Conservation (phyloP, 2,888 invertebrate genomes). For the Lobophora halterata region DNA sequence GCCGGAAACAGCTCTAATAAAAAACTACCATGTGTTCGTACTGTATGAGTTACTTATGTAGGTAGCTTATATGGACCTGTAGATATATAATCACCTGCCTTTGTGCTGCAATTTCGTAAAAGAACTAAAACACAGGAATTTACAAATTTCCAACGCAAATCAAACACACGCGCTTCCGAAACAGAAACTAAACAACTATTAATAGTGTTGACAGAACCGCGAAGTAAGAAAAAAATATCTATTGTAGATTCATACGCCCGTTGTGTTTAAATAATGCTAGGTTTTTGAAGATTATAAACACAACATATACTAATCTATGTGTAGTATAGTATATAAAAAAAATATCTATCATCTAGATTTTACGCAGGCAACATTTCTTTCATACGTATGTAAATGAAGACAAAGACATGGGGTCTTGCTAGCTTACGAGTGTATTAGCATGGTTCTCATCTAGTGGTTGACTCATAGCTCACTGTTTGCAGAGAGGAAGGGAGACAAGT, state of each 20-base stretch:
- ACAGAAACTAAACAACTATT: no score
- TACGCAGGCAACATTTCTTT: conserved; percentile 28
- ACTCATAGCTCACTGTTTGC: conserved; percentile 28
- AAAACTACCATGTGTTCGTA: conserved; percentile 63
- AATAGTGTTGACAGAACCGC: no score
- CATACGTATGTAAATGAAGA: conserved; percentile 28
- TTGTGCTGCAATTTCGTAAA: background rate
- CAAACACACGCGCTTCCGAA: no score
- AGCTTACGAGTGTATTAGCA: conserved; percentile 17
- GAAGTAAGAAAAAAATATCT: no score
- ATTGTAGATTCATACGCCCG: no score
- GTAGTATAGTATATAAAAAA: no score
- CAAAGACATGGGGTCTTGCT: no score
- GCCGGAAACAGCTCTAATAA: conserved; percentile 73
- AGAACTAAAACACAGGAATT: background rate
- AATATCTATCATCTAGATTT: conserved; percentile 28
- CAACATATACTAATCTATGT: no score
- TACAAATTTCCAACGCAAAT: background rate
- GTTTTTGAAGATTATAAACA: no score
- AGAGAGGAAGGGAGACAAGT: conserved; percentile 23
- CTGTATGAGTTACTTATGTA: conserved; percentile 33
- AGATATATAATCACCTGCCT: conserved; percentile 26
- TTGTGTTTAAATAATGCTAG: no score
- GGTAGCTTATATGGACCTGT: conserved; percentile 21
- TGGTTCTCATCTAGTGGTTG: conserved; percentile 22